Percentiles rank a stretch among this genome's conserved stretches.
Evolutionary conservation across 2,888 invertebrate species (phyloP).

Genomic region (Parapristionchus giblindavisi): DNA sequence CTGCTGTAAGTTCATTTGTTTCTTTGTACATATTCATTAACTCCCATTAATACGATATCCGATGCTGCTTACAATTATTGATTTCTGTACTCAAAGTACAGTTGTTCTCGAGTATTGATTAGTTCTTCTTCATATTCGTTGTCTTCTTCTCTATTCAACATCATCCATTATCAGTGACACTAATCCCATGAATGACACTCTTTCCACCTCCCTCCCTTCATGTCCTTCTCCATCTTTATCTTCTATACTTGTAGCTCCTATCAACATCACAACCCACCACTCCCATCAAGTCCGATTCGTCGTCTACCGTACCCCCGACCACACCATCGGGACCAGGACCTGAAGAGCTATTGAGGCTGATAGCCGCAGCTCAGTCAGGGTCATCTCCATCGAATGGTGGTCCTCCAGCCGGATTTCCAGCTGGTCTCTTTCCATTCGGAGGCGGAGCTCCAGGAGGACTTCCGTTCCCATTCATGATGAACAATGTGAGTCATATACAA

Average conservation of each 20-base stretch:
- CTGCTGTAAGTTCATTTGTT: constrained; percentile 1
- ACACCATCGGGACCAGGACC: not conserved
- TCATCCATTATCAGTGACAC: constrained; percentile 28
- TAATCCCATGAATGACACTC: constrained; percentile 30
- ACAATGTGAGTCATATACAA: constrained; percentile 28
- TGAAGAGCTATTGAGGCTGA: too few relatives aligned
- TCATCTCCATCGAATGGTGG: not conserved
- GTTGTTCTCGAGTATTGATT: not conserved
- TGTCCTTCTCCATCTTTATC: not conserved
- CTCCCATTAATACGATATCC: not conserved
- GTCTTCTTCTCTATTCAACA: constrained; percentile 16
- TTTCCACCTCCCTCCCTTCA: not conserved
- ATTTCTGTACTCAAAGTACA: not conserved
- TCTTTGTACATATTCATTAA: constrained; percentile 6
- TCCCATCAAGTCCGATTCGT: constrained; percentile 2
- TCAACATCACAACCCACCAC: constrained; percentile 16
- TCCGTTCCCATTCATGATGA: constrained; percentile 33
- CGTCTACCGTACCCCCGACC: not conserved
- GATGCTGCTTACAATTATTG: not conserved
- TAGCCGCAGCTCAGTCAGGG: not conserved
- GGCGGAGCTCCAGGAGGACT: constrained; percentile 7
- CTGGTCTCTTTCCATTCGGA: constrained; percentile 14
- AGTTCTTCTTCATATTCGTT: constrained; percentile 2
- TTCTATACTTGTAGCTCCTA: constrained; percentile 10
- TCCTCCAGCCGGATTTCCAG: not conserved